Base-by-base conservation (phyloP, 2,113 vertebrate species). In the Saguinus midas region DNA sequence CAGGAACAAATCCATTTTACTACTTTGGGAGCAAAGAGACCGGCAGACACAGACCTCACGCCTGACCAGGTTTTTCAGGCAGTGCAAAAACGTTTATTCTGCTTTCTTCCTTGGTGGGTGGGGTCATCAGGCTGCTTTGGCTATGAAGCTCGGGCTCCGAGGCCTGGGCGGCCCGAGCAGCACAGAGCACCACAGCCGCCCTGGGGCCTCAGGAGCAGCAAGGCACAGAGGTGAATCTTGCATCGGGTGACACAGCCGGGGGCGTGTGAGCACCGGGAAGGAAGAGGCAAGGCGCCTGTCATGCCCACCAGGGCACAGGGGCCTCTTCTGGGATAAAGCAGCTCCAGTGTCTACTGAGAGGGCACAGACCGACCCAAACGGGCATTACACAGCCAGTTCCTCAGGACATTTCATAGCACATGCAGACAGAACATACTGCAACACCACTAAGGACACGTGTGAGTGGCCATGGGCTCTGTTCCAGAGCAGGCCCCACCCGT, bases 201-300 rank as follows among this genome's bases (percentile, higher is more conserved):
- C 81, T 73, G 35, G 9, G 95, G 78, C 85, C 73, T 70, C 73
- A 78, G 92, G 79, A 25, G 11, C 48, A 68, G 40, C 98, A 98
- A 99, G 98, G 98, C 98, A 98, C 98, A 94, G 75, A 95, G 98
- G 97, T 98, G 91, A 92, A 91, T 80, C 96, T 96, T 92, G 95
- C 78, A 57, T 93, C 50, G 48, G 48, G 87, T 58, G 72, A 83
- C 88, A 78, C 88, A n/a, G 1, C 14, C 61, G 5, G 27, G 23
- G 0, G 3, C n/a, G 13, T 16, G 14, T 1, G 35, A 92, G 95
- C 97, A 96, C 91, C 91, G 37, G 88, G 72, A 40, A 37, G 81
- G 37, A 8, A 43, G 7, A 25, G 75, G 27, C 6, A 61, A 48
- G 8, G 27, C 2, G 14, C 21, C 27, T 35, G 48, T 58, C 55